Evolutionary conservation across 2,888 invertebrate genomes (phyloP).

Genomic region (Chaetoderma sp.): DNA sequence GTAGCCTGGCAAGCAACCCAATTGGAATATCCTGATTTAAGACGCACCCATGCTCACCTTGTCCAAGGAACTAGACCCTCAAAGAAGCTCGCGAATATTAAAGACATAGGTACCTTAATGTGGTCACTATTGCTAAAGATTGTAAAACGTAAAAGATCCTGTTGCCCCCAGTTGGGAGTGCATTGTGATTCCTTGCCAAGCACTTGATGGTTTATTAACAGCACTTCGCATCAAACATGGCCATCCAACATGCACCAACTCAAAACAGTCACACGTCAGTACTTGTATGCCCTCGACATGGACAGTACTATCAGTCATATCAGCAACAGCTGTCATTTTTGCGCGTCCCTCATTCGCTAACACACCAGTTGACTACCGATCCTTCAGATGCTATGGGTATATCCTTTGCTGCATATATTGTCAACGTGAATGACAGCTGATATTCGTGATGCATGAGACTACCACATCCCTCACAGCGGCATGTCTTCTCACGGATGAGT

Average conservation of each 20-base stretch:
- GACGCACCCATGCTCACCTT: no score
- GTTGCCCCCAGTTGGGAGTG: slow-evolving; percentile 22
- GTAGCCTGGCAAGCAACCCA: slow-evolving; percentile 23
- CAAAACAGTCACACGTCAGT: slow-evolving; percentile 26
- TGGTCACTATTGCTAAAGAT: no score
- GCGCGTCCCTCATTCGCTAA: slow-evolving; percentile 32
- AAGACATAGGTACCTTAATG: no score
- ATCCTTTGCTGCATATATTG: slow-evolving; percentile 43
- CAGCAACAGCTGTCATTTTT: slow-evolving; percentile 33
- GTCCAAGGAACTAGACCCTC: no score
- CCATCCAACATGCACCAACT: slow-evolving; percentile 42
- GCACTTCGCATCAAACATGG: slow-evolving; percentile 34
- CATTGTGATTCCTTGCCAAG: slow-evolving; percentile 37
- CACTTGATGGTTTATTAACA: slow-evolving; percentile 38
- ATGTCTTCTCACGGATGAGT: slow-evolving; percentile 16
- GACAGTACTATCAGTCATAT: slow-evolving; percentile 23
- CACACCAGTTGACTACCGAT: slow-evolving; percentile 33
- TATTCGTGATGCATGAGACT: slow-evolving; percentile 29
- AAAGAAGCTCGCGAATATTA: no score
- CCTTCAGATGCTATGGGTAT: slow-evolving; percentile 35
- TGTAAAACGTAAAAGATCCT: slow-evolving; percentile 21
- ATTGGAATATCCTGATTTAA: no score
- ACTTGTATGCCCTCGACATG: slow-evolving; percentile 40
- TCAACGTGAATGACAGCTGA: slow-evolving; percentile 37
- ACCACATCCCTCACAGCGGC: slow-evolving; percentile 30